Evolutionary conservation across 1,140 invertebrate genomes (phyloP).

Genomic region (Lycorma delicatula): DNA sequence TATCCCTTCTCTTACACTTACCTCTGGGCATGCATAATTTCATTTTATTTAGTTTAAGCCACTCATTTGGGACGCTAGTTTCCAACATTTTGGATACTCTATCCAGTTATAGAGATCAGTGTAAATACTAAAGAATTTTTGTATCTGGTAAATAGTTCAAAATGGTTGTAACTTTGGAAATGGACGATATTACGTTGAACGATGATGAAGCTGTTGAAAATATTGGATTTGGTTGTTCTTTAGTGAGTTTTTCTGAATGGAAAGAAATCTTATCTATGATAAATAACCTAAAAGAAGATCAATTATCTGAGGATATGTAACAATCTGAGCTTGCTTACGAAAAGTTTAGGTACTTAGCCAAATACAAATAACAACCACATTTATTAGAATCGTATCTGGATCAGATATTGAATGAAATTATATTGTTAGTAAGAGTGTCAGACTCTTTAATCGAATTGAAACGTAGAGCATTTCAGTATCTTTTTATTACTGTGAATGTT

Average conservation of each 20-base stretch:
- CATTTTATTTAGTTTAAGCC: too few species aligned
- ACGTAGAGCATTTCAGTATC: conserved; percentile 72
- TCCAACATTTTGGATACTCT: too few species aligned
- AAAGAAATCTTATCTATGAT: conserved; percentile 55
- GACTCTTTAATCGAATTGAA: conserved; percentile 47
- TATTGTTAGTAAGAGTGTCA: conserved; percentile 56
- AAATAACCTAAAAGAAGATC: conserved; percentile 42
- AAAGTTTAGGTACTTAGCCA: conserved; percentile 52
- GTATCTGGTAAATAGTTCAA: too few species aligned
- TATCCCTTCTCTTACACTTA: too few species aligned
- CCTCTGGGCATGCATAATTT: too few species aligned
- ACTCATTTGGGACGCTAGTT: too few species aligned
- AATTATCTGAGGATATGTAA: conserved; percentile 35
- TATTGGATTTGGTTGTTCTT: conserved; percentile 46
- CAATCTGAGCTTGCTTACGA: conserved; percentile 46
- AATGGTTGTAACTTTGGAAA: too few species aligned
- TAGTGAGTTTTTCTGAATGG: conserved; percentile 60
- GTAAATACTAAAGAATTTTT: too few species aligned
- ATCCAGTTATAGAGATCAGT: too few species aligned
- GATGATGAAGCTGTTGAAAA: conserved; percentile 22
- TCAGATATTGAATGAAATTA: conserved; percentile 57
- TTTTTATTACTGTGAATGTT: conserved; percentile 83
- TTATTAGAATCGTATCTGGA: conserved; percentile 82
- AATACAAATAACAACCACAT: conserved; percentile 93
- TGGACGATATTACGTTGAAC: neutral